phyloP scores from a whole-genome alignment of 2,113 vertebrate species.

The Mustela nigripes region DNA sequence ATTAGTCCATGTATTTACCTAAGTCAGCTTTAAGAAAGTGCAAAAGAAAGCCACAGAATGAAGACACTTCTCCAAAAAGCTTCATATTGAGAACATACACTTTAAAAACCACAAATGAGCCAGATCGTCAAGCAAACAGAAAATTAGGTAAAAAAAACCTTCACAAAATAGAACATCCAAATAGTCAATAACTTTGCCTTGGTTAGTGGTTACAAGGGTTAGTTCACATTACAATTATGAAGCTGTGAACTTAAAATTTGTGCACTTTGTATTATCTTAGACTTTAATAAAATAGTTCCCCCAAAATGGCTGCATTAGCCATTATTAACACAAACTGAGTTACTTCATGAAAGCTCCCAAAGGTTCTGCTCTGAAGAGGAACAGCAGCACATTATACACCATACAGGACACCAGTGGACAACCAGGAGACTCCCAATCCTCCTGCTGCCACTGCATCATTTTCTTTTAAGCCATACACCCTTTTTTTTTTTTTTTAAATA shows the following conservation, averaged over 20 bases:
- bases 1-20: neutral
- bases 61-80: neutral
- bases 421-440: neutral
- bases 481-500: neutral
- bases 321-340: conserved; percentile 6
- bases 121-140: neutral
- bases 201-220: neutral
- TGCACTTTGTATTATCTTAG: neutral
- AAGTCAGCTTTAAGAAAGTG: neutral
- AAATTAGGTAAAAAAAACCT: neutral
- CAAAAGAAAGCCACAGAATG: neutral
- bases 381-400: neutral
- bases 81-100: neutral
- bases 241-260: neutral
- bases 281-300: neutral
- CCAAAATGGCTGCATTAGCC: neutral
- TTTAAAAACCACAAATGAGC: neutral
- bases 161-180: neutral
- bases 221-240: conserved; percentile 2
- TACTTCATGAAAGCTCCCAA: neutral
- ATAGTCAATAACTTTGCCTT: neutral
- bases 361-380: neutral
- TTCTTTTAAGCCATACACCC: neutral
- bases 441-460: neutral
- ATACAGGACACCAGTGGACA: neutral